phyloP scores from a whole-genome alignment of 2,113 vertebrate genomes.

The Chloroceryle aenea region DNA sequence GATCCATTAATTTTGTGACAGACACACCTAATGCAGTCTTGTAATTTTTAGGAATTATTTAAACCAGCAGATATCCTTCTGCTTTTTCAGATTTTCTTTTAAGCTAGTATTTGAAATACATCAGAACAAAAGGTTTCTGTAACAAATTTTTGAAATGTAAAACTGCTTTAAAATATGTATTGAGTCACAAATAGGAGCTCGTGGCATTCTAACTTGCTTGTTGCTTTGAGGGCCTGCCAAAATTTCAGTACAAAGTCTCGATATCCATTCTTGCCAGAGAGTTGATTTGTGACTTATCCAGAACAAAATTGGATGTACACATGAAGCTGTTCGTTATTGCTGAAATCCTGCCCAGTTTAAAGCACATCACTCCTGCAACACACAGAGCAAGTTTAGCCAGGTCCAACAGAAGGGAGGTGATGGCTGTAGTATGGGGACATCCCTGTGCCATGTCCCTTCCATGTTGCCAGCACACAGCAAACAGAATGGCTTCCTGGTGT shows the following conservation, averaged over 20 bases:
- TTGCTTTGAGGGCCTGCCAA: neutral
- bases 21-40: neutral
- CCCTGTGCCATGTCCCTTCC: neutral
- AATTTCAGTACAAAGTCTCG: neutral
- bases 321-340: neutral
- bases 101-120: neutral
- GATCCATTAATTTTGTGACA: slow-evolving; percentile 41
- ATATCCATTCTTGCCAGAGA: neutral
- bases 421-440: neutral
- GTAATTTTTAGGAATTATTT: slow-evolving; percentile 4
- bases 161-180: neutral
- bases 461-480: neutral
- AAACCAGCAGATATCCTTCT: neutral
- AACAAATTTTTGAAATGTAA: neutral
- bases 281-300: neutral
- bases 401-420: neutral
- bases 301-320: neutral
- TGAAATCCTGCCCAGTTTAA: neutral
- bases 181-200: neutral
- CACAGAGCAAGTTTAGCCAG: neutral
- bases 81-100: neutral
- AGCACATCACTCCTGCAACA: neutral
- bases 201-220: neutral
- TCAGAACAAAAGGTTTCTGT: neutral
- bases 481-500: neutral